Evolutionary conservation across 2,113 vertebrate genomes (phyloP).

Genomic region (Rallus limicola): DNA sequence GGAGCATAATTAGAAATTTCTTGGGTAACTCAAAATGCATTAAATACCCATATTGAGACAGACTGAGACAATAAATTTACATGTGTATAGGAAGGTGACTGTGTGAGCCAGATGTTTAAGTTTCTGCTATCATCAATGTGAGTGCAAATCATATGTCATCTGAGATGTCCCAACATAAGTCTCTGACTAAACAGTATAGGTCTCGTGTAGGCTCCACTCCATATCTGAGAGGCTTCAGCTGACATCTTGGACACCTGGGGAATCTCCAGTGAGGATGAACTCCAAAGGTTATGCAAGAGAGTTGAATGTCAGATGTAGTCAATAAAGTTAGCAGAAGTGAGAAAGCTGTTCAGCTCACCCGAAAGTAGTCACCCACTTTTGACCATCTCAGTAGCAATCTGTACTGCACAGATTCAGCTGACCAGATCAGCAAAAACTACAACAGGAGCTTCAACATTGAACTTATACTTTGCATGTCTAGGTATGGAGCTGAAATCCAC

Average conservation of each 20-base stretch:
- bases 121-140: neutral
- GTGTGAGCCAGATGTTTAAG: neutral
- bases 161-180: neutral
- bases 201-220: neutral
- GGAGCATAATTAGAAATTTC: neutral
- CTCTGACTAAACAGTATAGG: fast-evolving
- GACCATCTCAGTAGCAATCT: neutral
- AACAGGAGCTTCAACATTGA: neutral
- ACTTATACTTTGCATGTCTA: neutral
- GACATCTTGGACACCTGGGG: neutral
- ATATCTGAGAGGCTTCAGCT: neutral
- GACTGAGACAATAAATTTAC: neutral
- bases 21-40: neutral
- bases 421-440: neutral
- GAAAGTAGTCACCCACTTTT: neutral
- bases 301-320: neutral
- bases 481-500: neutral
- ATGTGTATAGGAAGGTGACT: neutral
- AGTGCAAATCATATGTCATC: fast-evolving
- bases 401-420: neutral
- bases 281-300: neutral
- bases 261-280: neutral
- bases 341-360: neutral
- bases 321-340: neutral
- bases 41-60: neutral